Evolutionary conservation across 2,888 invertebrate genomes (phyloP).

Genomic region (Zootermopsis nevadensis): DNA sequence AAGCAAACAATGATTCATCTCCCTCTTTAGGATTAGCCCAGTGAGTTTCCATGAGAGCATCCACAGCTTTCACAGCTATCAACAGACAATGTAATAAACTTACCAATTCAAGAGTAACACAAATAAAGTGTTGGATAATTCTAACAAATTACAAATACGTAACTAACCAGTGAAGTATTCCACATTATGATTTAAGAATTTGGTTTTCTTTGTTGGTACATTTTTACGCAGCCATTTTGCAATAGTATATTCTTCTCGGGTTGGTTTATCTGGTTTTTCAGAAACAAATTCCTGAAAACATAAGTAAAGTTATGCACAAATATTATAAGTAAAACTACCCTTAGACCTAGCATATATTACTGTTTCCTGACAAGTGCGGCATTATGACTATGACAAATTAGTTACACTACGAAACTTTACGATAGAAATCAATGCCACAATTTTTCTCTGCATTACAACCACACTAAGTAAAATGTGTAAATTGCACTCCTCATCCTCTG

Average conservation of each 20-base stretch:
- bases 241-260: constrained; percentile 91
- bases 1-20: constrained; percentile 81
- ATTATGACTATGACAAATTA: no score
- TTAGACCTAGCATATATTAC: no score
- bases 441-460: no score
- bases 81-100: constrained; percentile 40
- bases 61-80: constrained; percentile 86
- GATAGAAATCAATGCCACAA: no score
- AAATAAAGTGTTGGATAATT: constrained; percentile 31
- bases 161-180: constrained; percentile 91
- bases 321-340: background rate
- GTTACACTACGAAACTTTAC: no score
- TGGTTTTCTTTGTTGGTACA: constrained; percentile 94
- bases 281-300: constrained; percentile 61
- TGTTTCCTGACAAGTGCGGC: no score
- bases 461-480: no score
- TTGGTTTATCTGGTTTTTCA: constrained; percentile 76
- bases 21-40: constrained; percentile 76
- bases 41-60: constrained; percentile 90
- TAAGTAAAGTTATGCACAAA: background rate
- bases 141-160: constrained; percentile 34
- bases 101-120: background rate
- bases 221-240: constrained; percentile 96
- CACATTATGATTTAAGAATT: constrained; percentile 95
- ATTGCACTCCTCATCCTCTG: no score